Percentiles rank a stretch among this genome's conserved stretches.
phyloP scores from a whole-genome alignment of 2,113 vertebrate genomes.

The Thomomys bottae region DNA sequence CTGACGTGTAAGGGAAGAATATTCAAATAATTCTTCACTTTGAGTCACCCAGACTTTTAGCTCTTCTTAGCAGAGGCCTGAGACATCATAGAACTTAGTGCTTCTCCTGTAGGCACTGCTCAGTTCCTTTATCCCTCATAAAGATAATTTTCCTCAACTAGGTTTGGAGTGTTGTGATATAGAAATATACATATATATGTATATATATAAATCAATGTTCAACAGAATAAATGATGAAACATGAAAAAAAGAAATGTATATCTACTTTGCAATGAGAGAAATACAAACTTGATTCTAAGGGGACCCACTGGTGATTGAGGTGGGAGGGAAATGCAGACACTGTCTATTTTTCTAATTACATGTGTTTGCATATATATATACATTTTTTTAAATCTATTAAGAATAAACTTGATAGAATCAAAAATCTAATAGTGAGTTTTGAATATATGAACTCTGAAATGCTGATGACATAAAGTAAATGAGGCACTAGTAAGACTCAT shows the following conservation, averaged over 20 bases:
- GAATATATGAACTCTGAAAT: not conserved
- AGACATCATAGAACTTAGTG: not conserved
- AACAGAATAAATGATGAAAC: not conserved
- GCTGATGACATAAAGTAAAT: not conserved
- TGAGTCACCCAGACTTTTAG: not conserved
- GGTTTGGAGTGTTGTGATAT: not conserved
- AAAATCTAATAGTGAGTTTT: not conserved
- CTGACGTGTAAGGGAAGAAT: not conserved
- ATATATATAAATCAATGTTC: not conserved
- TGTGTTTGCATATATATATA: not conserved
- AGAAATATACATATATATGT: no score
- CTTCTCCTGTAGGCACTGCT: no score
- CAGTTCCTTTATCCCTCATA: not conserved
- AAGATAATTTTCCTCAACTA: not conserved
- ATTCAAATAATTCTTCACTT: not conserved
- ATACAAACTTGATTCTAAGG: not conserved
- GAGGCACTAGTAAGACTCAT: not conserved
- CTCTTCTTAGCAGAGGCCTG: not conserved
- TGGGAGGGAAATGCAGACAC: not conserved
- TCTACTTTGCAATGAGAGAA: no score
- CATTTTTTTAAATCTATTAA: not conserved
- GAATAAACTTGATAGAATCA: not conserved
- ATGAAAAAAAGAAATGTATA: not conserved
- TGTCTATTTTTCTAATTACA: not conserved
- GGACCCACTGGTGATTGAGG: not conserved